phyloP scores from a whole-genome alignment of 2,797 vertebrate species.

The Oryzias sinensis region DNA sequence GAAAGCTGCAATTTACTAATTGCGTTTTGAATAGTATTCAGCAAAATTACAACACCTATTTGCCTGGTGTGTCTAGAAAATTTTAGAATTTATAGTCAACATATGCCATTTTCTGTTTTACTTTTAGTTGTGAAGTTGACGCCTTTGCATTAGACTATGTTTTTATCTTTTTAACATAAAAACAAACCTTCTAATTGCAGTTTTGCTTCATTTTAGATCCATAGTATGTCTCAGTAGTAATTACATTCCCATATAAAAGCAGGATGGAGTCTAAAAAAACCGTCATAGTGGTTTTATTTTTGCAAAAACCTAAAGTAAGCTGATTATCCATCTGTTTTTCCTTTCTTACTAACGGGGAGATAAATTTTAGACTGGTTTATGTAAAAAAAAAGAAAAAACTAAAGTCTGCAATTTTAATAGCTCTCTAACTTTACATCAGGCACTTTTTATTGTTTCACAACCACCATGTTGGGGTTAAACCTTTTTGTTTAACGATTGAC shows the following conservation, averaged over 20 bases:
- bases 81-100: slow-evolving; percentile 1
- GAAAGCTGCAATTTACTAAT: slow-evolving; percentile 3
- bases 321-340: slow-evolving; percentile 9
- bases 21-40: slow-evolving; percentile 12
- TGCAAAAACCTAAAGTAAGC: background rate
- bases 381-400: background rate
- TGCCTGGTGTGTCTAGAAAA: slow-evolving; percentile 2
- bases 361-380: background rate
- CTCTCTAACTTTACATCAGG: background rate
- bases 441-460: slow-evolving; percentile 7
- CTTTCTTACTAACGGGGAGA: slow-evolving; percentile 1
- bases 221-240: slow-evolving; percentile 43
- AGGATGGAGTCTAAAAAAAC: background rate
- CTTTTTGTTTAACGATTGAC: slow-evolving; percentile 27
- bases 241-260: slow-evolving; percentile 37
- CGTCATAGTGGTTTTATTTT: slow-evolving; percentile 12
- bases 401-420: background rate
- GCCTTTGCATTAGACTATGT: slow-evolving; percentile 10
- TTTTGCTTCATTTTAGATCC: slow-evolving; percentile 35
- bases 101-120: slow-evolving; percentile 7
- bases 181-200: slow-evolving; percentile 24
- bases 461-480: slow-evolving; percentile 21
- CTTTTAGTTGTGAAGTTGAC: slow-evolving; percentile 15
- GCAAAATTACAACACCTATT: slow-evolving; percentile 8
- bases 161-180: slow-evolving; percentile 40